Conservation (phyloP, 2,797 vertebrate species). For the Oophaga sylvatica region DNA sequence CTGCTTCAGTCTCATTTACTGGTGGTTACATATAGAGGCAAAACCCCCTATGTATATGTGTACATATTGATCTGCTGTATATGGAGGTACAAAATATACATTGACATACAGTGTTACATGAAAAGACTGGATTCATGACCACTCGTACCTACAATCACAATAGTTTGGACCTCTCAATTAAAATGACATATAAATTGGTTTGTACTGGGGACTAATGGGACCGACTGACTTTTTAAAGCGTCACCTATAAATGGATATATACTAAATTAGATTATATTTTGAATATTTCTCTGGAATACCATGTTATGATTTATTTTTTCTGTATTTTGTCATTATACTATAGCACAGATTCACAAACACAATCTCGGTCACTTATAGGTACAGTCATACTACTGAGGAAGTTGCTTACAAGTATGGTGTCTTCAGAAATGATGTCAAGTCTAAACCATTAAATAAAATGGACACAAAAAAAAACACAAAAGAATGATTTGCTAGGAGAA, state of each 20-base stretch:
- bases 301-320: slow-evolving; percentile 22
- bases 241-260: slow-evolving; percentile 4
- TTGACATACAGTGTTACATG: slow-evolving; percentile 27
- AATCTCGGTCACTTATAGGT: not conserved
- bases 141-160: not conserved
- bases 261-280: not conserved
- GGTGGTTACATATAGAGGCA: slow-evolving; percentile 19
- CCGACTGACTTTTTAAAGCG: not conserved
- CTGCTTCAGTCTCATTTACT: not conserved
- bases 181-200: not conserved
- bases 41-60: slow-evolving; percentile 40
- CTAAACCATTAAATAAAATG: slow-evolving; percentile 2
- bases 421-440: slow-evolving; percentile 29
- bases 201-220: not conserved
- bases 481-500: slow-evolving; percentile 23
- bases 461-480: slow-evolving; percentile 14
- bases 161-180: not conserved
- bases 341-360: slow-evolving; percentile 38
- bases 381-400: not conserved
- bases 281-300: not conserved
- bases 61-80: slow-evolving; percentile 52
- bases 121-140: not conserved
- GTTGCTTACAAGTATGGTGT: slow-evolving; percentile 13
- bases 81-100: slow-evolving; percentile 22
- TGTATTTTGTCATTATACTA: slow-evolving; percentile 23